phyloP scores from a whole-genome alignment of 2,113 vertebrate species.

The Sinosuthora webbiana region DNA sequence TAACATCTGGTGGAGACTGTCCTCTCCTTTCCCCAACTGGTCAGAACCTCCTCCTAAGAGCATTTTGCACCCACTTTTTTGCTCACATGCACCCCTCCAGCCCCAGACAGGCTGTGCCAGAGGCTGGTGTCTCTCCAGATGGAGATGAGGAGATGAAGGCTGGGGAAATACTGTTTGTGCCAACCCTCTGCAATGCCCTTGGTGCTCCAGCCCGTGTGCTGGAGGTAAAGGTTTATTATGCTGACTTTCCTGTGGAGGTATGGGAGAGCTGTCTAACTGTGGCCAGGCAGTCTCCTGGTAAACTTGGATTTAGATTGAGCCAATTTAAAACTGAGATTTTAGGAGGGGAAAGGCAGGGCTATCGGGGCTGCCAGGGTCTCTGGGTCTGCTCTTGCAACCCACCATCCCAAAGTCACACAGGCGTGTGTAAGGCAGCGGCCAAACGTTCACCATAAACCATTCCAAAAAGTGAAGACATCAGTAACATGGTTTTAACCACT shows the following conservation, averaged over 20 bases:
- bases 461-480: not conserved
- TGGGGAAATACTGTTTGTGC: not conserved
- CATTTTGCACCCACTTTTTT: not conserved
- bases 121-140: not conserved
- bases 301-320: not conserved
- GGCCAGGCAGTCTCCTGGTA: not conserved
- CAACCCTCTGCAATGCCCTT: not conserved
- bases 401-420: not conserved
- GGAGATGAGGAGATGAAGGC: not conserved
- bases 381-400: not conserved
- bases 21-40: rapidly evolving
- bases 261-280: not conserved
- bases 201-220: not conserved
- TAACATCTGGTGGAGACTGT: not conserved
- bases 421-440: not conserved
- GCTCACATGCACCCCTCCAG: not conserved
- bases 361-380: not conserved
- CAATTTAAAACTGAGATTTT: not conserved
- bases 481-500: not conserved
- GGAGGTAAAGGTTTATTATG: not conserved
- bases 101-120: not conserved
- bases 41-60: not conserved
- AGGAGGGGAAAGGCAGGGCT: not conserved
- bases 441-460: not conserved
- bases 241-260: not conserved